phyloP scores from a whole-genome alignment of 2,888 invertebrate genomes.

The Tipula lateralis region DNA sequence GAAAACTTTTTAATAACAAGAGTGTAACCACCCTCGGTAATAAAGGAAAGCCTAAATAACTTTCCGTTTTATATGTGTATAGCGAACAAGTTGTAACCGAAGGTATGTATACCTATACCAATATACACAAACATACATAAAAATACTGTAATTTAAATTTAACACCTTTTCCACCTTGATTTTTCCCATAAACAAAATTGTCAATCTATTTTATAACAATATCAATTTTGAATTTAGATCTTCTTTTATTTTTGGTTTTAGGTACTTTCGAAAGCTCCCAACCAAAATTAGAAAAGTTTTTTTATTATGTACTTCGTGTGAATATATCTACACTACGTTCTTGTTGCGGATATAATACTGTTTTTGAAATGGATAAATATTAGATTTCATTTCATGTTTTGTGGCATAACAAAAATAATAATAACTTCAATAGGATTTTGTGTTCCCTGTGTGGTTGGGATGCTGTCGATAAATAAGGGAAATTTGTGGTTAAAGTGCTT shows the following conservation, averaged over 20 bases:
- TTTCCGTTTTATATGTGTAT: not conserved
- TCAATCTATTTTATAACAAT: constrained; percentile 11
- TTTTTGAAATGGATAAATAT: constrained; percentile 24
- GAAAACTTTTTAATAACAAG: not conserved
- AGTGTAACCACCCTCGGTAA: not conserved
- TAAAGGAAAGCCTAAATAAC: not conserved
- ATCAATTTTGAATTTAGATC: constrained; percentile 1
- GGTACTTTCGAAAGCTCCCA: not conserved
- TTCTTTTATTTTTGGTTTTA: not conserved
- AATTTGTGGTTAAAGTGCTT: not conserved
- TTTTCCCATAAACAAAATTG: constrained; percentile 6
- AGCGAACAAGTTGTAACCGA: not conserved
- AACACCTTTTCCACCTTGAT: constrained; percentile 24
- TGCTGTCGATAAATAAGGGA: not conserved
- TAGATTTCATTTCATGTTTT: not conserved
- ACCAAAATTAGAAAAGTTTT: constrained; percentile 9
- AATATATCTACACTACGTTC: not conserved
- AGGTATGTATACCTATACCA: not conserved
- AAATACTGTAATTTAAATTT: constrained; percentile 11
- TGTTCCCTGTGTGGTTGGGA: not conserved
- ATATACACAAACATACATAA: not conserved
- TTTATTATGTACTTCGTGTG: not conserved
- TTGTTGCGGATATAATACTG: not conserved
- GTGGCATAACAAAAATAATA: not conserved
- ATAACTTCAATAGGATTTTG: not conserved